A percentile compares a stretch with the other conserved stretches of the same genome.
Conservation (phyloP, 2,888 invertebrate genomes). For the Monopis laevigella region DNA sequence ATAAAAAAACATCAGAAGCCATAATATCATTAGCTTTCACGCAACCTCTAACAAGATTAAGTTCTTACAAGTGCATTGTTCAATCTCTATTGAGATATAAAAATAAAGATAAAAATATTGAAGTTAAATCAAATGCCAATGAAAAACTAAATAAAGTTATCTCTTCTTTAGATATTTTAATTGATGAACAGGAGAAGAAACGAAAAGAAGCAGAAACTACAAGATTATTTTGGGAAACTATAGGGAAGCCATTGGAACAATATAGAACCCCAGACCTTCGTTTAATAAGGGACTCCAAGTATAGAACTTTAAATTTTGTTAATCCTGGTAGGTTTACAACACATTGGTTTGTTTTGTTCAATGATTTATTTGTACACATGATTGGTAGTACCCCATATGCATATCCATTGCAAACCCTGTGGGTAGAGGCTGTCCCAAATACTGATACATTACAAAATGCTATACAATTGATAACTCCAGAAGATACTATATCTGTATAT, state of each 20-base stretch:
- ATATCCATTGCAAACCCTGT: slow-evolving; percentile 78
- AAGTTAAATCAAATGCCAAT: slow-evolving; percentile 53
- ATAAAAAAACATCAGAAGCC: slow-evolving; percentile 65
- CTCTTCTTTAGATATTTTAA: slow-evolving; percentile 69
- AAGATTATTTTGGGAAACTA: slow-evolving; percentile 77
- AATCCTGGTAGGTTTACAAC: slow-evolving; percentile 79
- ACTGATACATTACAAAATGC: slow-evolving; percentile 70
- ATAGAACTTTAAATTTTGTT: slow-evolving; percentile 73
- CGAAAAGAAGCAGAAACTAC: slow-evolving; percentile 75
- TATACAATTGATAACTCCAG: slow-evolving; percentile 79
- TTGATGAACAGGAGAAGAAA: slow-evolving; percentile 70
- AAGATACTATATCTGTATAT: slow-evolving; percentile 75
- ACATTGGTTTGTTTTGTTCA: slow-evolving; percentile 84
- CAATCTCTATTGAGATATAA: slow-evolving; percentile 62
- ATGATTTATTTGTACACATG: slow-evolving; percentile 82
- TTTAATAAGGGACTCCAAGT: slow-evolving; percentile 80
- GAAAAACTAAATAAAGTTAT: slow-evolving; percentile 66
- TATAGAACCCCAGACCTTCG: slow-evolving; percentile 73
- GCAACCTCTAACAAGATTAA: slow-evolving; percentile 69
- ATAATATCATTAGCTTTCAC: slow-evolving; percentile 68
- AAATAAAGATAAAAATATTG: slow-evolving; percentile 44
- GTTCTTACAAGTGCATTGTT: slow-evolving; percentile 71
- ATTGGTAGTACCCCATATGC: slow-evolving; percentile 71
- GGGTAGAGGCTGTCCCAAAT: slow-evolving; percentile 81
- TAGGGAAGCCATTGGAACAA: slow-evolving; percentile 71